These are phyloP conservation scores for Polylopha cassiicola DNA, from an alignment of 2,888 invertebrate genomes.

Conservation along the genomic window DNA sequence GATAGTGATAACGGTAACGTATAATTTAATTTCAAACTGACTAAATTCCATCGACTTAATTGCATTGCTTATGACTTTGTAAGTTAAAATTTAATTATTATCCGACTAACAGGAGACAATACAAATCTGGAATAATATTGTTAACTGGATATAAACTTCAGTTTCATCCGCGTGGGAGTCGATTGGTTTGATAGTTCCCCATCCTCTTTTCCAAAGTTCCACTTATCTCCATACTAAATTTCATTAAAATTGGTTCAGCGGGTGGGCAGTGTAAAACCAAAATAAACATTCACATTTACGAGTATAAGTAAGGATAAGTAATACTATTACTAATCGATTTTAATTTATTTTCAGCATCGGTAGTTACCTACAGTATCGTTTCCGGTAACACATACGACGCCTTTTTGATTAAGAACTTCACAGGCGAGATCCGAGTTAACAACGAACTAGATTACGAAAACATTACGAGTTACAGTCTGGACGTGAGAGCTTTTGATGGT, in stretches of 20 bases:
- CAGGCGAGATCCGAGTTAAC: slow-evolving; percentile 90
- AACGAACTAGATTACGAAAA: slow-evolving; percentile 89
- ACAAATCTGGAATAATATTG: too few species aligned
- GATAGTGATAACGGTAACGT: slow-evolving; percentile 87
- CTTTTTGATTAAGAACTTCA: slow-evolving; percentile 89
- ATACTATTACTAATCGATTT: slow-evolving; percentile 4
- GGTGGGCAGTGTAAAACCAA: too few species aligned
- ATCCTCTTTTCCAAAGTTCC: too few species aligned
- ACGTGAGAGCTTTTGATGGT: slow-evolving; percentile 90
- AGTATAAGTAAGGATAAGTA: not conserved
- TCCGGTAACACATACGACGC: slow-evolving; percentile 91
- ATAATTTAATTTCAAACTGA: not conserved
- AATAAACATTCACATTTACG: too few species aligned
- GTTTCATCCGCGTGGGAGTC: too few species aligned
- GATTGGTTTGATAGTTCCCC: too few species aligned
- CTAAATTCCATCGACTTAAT: not conserved
- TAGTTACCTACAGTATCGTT: slow-evolving; percentile 91
- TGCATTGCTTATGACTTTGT: not conserved
- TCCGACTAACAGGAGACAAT: not conserved
- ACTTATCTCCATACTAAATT: too few species aligned
- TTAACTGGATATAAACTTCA: too few species aligned
- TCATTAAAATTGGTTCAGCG: too few species aligned
- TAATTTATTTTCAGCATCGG: slow-evolving; percentile 77
- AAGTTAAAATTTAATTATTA: not conserved
- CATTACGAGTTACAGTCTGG: slow-evolving; percentile 89